These are phyloP conservation scores for Orius laevigatus DNA, from an alignment of 1,140 invertebrate genomes.

Conservation along the genomic window DNA sequence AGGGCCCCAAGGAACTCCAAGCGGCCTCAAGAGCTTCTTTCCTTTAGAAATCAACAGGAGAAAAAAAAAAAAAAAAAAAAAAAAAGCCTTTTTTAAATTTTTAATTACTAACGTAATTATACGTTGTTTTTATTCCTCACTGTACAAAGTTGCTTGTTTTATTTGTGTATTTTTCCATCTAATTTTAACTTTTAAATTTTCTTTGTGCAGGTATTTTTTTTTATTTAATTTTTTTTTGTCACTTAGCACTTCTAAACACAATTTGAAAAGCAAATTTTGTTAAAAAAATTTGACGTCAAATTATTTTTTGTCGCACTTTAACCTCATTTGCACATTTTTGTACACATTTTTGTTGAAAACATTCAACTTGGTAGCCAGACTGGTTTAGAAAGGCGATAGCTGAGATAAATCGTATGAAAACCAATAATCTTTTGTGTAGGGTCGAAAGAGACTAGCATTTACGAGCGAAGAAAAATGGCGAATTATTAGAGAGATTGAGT, in stretches of 20 bases:
- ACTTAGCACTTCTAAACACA: slow-evolving; percentile 18
- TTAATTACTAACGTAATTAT: no score
- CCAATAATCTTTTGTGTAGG: slow-evolving; percentile 25
- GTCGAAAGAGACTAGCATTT: slow-evolving; percentile 41
- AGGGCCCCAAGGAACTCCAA: no score
- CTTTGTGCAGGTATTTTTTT: slow-evolving; percentile 8
- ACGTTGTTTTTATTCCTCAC: no score
- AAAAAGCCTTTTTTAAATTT: no score
- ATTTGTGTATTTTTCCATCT: no score
- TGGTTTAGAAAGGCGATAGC: background rate
- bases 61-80: no score
- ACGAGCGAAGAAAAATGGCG: slow-evolving; percentile 44
- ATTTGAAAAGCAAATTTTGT: no score
- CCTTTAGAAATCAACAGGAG: no score
- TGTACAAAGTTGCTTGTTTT: no score
- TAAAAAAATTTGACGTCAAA: no score
- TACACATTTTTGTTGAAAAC: slow-evolving; percentile 4
- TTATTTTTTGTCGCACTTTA: slow-evolving; percentile 25
- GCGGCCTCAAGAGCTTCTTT: no score
- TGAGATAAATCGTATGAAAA: background rate
- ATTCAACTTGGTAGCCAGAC: background rate
- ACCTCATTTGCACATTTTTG: slow-evolving; percentile 20
- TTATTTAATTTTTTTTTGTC: slow-evolving; percentile 18
- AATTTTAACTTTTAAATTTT: no score
- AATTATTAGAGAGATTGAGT: slow-evolving; percentile 41